Base-by-base conservation (phyloP, 64 coral and sea anemone species). In the Dendrophyllia cribrosa region DNA sequence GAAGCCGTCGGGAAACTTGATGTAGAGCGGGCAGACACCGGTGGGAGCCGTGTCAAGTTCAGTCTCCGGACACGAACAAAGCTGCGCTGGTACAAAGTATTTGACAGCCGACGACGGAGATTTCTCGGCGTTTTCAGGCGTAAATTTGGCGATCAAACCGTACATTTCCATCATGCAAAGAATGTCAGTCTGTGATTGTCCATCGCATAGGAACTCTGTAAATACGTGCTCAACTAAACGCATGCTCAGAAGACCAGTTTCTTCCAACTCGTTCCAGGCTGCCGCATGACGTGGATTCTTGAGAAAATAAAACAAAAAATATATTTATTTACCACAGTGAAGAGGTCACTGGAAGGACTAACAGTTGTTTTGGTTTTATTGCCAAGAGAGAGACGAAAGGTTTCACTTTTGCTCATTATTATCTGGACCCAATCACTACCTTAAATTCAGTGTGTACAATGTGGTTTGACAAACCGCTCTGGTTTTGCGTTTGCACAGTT, bases 141-240 rank as follows among this genome's bases (percentile, higher is more conserved):
- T 72, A 49, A 92, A 92, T 68, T 56, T 86, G 9, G 90, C 90
- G 21, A 92, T 86, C 55, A 92, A 68, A 15, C 90, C 90, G 58
- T 92, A 92, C 66, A 75, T 72, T 47, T 92, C 90, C 90, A 92
- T 92, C 90, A 92, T 92, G 13, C 19, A 72, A 1, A 92, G 73
- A 70, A 92, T 74, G 56, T 92, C 90, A 44, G 59, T 83, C 68
- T 86, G 76, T 26, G 70, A 81, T 22, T 92, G 67, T 46, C 81
- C 90, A 58, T 74, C 60, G 20, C 72, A 82, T 17, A 92, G 19
- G 7, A 86, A 49, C 21, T 92, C 90, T 1, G 50, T 22, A 68
- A 92, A 92, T 52, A 92, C 90, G 70, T 92, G 90, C 23, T 92
- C 81, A 7, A 86, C 90, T 17, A 92, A 59, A 9, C 72, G 69